These are phyloP conservation scores for Saxidomus purpurata DNA, from an alignment of 1,140 invertebrate genomes.

Conservation along the genomic window DNA sequence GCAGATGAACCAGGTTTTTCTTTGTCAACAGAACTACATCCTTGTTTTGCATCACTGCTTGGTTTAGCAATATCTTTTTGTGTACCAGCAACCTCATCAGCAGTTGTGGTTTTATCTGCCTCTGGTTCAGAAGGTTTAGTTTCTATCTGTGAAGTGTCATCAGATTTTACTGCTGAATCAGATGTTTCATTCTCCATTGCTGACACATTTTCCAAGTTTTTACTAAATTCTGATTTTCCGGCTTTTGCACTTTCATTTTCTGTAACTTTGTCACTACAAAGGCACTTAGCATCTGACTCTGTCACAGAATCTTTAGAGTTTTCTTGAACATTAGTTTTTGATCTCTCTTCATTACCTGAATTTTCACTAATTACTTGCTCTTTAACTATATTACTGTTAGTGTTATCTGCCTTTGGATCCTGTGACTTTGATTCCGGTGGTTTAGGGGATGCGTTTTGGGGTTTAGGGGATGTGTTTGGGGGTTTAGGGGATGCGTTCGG, in stretches of 20 bases:
- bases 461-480: neutral
- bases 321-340: neutral
- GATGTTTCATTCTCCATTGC: neutral
- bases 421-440: neutral
- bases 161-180: neutral
- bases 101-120: neutral
- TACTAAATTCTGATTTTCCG: neutral
- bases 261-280: neutral
- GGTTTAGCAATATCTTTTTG: neutral
- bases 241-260: neutral
- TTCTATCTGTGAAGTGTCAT: neutral
- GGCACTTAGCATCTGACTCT: neutral
- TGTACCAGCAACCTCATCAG: neutral
- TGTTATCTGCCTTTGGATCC: neutral
- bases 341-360: neutral
- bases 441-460: neutral
- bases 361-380: neutral
- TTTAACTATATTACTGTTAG: neutral
- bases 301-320: neutral
- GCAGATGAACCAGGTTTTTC: slow-evolving; percentile 4
- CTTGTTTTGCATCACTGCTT: slow-evolving; percentile 33
- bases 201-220: neutral
- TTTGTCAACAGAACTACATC: slow-evolving; percentile 20
- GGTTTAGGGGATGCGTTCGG: neutral
- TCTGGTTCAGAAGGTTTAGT: neutral